Conservation (phyloP, 2,113 vertebrate species). For the Halichoerus grypus region DNA sequence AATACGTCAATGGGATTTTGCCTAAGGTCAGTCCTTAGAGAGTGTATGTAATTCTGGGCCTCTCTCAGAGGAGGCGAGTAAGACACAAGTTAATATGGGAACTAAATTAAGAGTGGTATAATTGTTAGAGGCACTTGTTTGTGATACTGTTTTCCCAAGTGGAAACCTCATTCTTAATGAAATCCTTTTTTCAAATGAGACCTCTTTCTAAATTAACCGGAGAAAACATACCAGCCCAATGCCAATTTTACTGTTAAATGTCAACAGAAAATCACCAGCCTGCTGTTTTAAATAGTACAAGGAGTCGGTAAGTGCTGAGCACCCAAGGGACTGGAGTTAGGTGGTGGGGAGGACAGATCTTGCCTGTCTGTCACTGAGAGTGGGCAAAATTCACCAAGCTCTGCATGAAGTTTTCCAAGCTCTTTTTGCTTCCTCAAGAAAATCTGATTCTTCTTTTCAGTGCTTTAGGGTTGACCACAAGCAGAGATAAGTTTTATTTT, state of each 20-base stretch:
- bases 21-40: neutral
- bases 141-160: constrained; percentile 14
- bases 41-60: neutral
- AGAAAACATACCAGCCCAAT: neutral
- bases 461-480: neutral
- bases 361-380: neutral
- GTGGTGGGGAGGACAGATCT: neutral
- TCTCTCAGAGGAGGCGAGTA: neutral
- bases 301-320: neutral
- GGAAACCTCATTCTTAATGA: constrained; percentile 18
- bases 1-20: neutral
- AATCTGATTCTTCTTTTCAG: neutral
- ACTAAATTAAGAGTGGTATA: neutral
- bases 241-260: neutral
- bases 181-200: neutral
- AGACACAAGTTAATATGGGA: neutral
- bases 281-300: neutral
- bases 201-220: neutral
- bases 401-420: neutral
- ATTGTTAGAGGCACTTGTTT: neutral
- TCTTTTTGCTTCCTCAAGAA: neutral
- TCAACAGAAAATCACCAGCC: neutral
- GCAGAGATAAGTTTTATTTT: neutral
- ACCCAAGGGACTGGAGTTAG: neutral
- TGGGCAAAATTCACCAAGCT: neutral